Evolutionary conservation across 2,888 invertebrate genomes (phyloP).

Genomic region (Drosophila seclusa): DNA sequence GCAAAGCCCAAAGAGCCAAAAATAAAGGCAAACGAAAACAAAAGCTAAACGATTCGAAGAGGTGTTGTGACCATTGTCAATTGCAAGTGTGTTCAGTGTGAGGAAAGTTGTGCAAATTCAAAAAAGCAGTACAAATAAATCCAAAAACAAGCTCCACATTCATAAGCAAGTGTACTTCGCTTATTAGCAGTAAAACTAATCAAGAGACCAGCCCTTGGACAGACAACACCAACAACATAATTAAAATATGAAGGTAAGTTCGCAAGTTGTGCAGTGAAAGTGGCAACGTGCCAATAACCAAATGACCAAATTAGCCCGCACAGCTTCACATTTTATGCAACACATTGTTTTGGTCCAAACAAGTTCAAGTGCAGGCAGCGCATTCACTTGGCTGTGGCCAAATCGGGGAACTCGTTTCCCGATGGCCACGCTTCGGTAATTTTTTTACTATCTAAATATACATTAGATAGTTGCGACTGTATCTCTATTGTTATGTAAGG

Average conservation of each 20-base stretch:
- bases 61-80: constrained; percentile 40
- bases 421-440: constrained; percentile 53
- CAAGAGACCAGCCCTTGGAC: constrained; percentile 29
- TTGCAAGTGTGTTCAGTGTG: constrained; percentile 62
- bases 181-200: constrained; percentile 57
- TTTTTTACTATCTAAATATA: constrained; percentile 56
- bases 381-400: constrained; percentile 46
- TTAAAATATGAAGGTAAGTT: constrained; percentile 69
- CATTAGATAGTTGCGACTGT: constrained; percentile 15
- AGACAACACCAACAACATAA: constrained; percentile 11
- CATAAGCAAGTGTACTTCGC: constrained; percentile 13
- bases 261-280: constrained; percentile 58
- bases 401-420: constrained; percentile 57
- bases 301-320: constrained; percentile 56
- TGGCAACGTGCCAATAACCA: constrained; percentile 49
- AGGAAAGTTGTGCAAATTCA: constrained; percentile 63
- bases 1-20: constrained; percentile 19
- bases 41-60: constrained; percentile 57
- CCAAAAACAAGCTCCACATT: constrained; percentile 25
- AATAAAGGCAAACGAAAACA: constrained; percentile 38
- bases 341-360: constrained; percentile 48
- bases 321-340: constrained; percentile 60
- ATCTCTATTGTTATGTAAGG: constrained; percentile 52
- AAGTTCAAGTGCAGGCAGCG: constrained; percentile 75
- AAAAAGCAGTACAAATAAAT: constrained; percentile 17